Evolutionary conservation across 2,888 invertebrate species (phyloP), one percentile per base, ranked within the genome.

Genomic region (Harmothoe impar): DNA sequence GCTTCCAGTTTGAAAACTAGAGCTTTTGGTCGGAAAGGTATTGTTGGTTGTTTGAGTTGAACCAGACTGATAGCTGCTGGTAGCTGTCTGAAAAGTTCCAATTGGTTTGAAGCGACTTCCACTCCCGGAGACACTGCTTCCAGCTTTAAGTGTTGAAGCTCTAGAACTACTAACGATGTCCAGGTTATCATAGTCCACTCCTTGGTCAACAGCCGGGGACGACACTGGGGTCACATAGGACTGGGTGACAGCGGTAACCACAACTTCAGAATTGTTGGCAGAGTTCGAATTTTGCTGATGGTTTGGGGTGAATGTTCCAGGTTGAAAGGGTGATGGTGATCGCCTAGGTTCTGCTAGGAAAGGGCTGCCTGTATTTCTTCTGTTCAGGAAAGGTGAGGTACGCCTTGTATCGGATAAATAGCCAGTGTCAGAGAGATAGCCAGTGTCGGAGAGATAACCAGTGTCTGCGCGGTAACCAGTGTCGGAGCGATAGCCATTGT

Each of bases 391-490:
- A 0, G 81, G 81, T 10, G 81, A 81, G 0, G 35, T 33, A 20
- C 43, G 81, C 5, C 81, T 35, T 81, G 81, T 43, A 25, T 81
- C 43, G 0, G 81, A 81, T 12, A 81, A 15, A 23, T 35, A 81
- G 17, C 77, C 77, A 29, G 77, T 77, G 31, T 77, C 77, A n/a
- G 77, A 77, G 17, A 68, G n/a, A 68, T 68, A 68, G 25, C 68
- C 68, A 12, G 68, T 25, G 17, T 68, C 68, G n/a, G 68, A 68
- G 77, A 25, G 77, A 17, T 77, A 77, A 29, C 77, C 77, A 77
- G 77, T 77, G 77, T 77, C 77, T 1, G 77, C 5, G 29, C 20
- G 77, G 31, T 77, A 77, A n/a, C 62, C 62, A 17, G 62, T 62
- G 20, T 62, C 62, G 5, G 62, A 62, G 62, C 3, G 62, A 62